phyloP scores from a whole-genome alignment of 2,888 invertebrate species.

The Agrotis clavis region DNA sequence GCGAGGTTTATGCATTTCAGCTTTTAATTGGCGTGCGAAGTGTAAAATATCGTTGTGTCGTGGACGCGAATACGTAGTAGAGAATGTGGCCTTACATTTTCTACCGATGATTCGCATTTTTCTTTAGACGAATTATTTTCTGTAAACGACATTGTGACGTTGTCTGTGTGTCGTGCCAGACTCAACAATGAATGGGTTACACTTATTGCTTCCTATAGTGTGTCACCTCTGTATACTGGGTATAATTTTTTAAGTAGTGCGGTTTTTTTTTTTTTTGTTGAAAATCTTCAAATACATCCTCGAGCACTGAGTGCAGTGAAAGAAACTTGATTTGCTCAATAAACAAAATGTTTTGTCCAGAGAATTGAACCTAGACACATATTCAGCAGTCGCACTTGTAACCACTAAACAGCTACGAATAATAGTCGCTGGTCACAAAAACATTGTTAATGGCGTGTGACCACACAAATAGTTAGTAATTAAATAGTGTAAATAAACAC shows the following conservation, averaged over 20 bases:
- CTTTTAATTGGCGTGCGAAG: conserved; percentile 29
- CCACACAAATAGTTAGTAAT: conserved; percentile 29
- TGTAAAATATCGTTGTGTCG: conserved; percentile 20
- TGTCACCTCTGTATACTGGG: neutral
- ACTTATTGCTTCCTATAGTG: conserved; percentile 32
- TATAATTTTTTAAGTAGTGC: too few species aligned
- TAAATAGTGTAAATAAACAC: conserved; percentile 30
- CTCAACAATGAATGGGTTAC: conserved; percentile 41
- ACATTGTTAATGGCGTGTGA: conserved; percentile 32
- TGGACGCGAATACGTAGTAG: neutral
- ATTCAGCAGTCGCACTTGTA: too few species aligned
- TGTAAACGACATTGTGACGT: conserved; percentile 44
- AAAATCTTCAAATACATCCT: too few species aligned
- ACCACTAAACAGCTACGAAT: too few species aligned
- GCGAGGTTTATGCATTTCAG: conserved; percentile 30
- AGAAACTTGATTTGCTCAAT: too few species aligned
- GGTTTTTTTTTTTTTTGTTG: too few species aligned
- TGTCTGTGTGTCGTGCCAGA: conserved; percentile 43
- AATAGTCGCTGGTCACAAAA: conserved; percentile 31
- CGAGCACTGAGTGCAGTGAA: too few species aligned
- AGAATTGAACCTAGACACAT: too few species aligned
- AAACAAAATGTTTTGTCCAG: too few species aligned
- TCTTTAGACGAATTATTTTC: conserved; percentile 39
- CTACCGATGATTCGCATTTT: conserved; percentile 24
- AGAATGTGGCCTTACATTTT: conserved; percentile 24